Evolutionary conservation across 2,113 vertebrate species (phyloP), one percentile per base, ranked within the genome.

Genomic region (Dendrocopos noguchii): DNA sequence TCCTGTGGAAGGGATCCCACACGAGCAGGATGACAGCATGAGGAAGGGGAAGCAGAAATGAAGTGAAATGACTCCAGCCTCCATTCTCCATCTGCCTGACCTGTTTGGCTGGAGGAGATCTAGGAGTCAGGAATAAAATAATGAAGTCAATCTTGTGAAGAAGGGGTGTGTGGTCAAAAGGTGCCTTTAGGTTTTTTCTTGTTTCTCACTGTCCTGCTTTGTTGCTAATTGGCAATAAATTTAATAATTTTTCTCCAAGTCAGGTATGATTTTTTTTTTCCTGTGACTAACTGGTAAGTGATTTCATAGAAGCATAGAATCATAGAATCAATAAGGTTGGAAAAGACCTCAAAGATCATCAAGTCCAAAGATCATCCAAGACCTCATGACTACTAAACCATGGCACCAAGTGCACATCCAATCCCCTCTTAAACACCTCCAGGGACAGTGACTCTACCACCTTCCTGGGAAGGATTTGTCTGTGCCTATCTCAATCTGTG

Each of bases 1-100:
- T 50, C 18, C 29, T 3, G 2, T 63, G 36, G 12, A 15, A 73
- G 16, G 8, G 28, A 47, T 6, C 3, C 3, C 8, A 29, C 0
- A 1, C 3, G 13, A 60, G 8, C 12, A 70, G 10, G 12, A 15
- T 39, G 63, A 53, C 31, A 82, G 5, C 16, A 72, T 19, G 20
- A 66, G 20, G 13, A 60, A 52, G 29, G 10, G 12, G 29, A 19
- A 66, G 42, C 33, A 80, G 20, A 59, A 13, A 39, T 0, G 1
- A 73, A 44, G 53, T 21, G 25, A 66, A 17, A 13, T 44, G 53
- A 74, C 17, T 36, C 21, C 15, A 68, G 24, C 1, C 4, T 3
- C 9, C 17, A 5, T 44, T 80, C 7, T 21, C 14, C 21, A 36
- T 53, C 3, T 25, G 14, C 9, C 16, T 34, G 13, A 0, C 1